These are phyloP conservation scores for Brachionus calyciflorus DNA, from an alignment of 1,140 invertebrate species.

Conservation along the genomic window DNA sequence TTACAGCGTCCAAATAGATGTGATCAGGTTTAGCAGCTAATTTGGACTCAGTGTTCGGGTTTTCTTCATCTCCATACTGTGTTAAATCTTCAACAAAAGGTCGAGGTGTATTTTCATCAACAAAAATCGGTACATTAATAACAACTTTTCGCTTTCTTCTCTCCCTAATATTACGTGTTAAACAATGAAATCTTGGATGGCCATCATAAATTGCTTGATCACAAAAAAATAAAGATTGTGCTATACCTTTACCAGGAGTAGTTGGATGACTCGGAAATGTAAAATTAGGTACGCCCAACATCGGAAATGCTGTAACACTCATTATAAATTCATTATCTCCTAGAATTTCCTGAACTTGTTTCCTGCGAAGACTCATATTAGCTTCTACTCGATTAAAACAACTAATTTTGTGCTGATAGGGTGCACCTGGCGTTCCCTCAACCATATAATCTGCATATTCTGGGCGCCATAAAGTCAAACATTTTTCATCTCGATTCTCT, in stretches of 20 bases:
- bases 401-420: slow-evolving; percentile 74
- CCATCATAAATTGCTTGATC: slow-evolving; percentile 87
- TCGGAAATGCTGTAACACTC: slow-evolving; percentile 85
- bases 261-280: slow-evolving; percentile 71
- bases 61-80: slow-evolving; percentile 12
- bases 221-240: slow-evolving; percentile 83
- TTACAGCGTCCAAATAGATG: slow-evolving; percentile 84
- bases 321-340: slow-evolving; percentile 78
- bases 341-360: slow-evolving; percentile 77
- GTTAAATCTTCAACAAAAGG: slow-evolving; percentile 65
- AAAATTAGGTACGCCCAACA: slow-evolving; percentile 82
- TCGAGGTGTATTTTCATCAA: slow-evolving; percentile 74
- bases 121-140: slow-evolving; percentile 85
- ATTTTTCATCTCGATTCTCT: background rate
- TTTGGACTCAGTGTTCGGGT: background rate
- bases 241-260: background rate
- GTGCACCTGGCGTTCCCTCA: slow-evolving; percentile 96
- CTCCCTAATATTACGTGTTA: slow-evolving; percentile 85
- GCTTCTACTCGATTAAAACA: slow-evolving; percentile 97
- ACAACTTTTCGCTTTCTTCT: slow-evolving; percentile 88
- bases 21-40: slow-evolving; percentile 65
- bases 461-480: slow-evolving; percentile 73
- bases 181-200: slow-evolving; percentile 79
- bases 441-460: slow-evolving; percentile 99
- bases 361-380: slow-evolving; percentile 81